phyloP scores from a whole-genome alignment of 2,888 invertebrate species.

The Trypoxylon attenuatum region DNA sequence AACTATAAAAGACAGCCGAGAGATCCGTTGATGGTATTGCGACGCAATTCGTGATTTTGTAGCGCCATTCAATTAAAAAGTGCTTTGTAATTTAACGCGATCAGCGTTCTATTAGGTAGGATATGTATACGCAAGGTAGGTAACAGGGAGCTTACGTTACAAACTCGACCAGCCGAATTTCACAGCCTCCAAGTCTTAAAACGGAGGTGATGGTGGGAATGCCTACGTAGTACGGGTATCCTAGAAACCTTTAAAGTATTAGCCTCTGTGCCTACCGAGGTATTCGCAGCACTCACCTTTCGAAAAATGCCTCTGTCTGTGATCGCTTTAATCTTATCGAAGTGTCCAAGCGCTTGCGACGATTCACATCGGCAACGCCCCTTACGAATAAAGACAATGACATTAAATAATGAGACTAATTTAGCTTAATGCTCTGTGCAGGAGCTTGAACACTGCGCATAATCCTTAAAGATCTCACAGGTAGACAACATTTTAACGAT shows the following conservation, averaged over 20 bases:
- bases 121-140: constrained; percentile 27
- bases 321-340: constrained; percentile 67
- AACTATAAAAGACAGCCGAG: no score
- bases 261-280: constrained; percentile 52
- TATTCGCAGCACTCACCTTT: constrained; percentile 56
- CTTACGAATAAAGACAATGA: constrained; percentile 34
- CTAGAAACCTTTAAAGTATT: constrained; percentile 55
- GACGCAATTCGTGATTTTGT: neutral
- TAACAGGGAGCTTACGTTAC: constrained; percentile 58
- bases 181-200: constrained; percentile 55
- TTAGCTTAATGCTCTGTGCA: constrained; percentile 55
- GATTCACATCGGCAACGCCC: constrained; percentile 22
- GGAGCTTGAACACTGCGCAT: constrained; percentile 67
- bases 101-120: constrained; percentile 40
- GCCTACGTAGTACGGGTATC: constrained; percentile 52
- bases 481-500: constrained; percentile 71
- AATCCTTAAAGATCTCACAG: constrained; percentile 71
- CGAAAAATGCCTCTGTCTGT: constrained; percentile 67
- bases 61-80: constrained; percentile 12
- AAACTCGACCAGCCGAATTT: constrained; percentile 56
- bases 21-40: no score
- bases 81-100: constrained; percentile 36
- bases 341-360: constrained; percentile 65
- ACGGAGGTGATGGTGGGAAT: constrained; percentile 56
- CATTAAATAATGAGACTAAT: constrained; percentile 49